A percentile compares a stretch with the other conserved stretches of the same genome.
These are phyloP conservation scores for Antheraea assamensis DNA, from an alignment of 2,888 invertebrate genomes.

Conservation along the genomic window DNA sequence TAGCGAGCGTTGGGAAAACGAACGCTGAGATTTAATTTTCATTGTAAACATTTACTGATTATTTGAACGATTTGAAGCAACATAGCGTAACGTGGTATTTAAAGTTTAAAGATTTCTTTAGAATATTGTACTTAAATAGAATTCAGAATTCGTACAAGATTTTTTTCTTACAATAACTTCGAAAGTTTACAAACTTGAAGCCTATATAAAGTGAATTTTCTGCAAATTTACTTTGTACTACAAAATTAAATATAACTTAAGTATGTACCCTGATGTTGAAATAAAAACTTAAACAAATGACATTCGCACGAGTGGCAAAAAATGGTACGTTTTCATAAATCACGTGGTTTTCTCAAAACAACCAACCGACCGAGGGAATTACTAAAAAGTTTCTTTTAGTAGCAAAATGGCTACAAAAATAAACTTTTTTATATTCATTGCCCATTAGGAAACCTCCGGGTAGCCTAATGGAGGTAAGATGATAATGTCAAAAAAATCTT, in stretches of 20 bases:
- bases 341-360: neutral
- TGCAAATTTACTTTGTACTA: neutral
- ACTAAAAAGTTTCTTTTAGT: slow-evolving; percentile 39
- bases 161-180: neutral
- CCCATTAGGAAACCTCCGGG: neutral
- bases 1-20: neutral
- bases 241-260: slow-evolving; percentile 2
- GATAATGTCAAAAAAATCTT: neutral
- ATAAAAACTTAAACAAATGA: slow-evolving; percentile 9
- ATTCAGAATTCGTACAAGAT: neutral
- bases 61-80: neutral
- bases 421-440: slow-evolving; percentile 17
- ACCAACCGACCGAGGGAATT: slow-evolving; percentile 20
- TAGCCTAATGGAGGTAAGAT: neutral
- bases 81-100: neutral
- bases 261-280: neutral
- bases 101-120: too few species aligned
- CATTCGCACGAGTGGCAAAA: slow-evolving; percentile 2
- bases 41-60: neutral
- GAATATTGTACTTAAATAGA: neutral
- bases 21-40: neutral
- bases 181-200: neutral
- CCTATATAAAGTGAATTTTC: neutral
- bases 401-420: slow-evolving; percentile 31
- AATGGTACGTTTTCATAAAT: slow-evolving; percentile 17